Percentiles rank a stretch among this genome's conserved stretches.
Evolutionary conservation across 1,140 invertebrate species (phyloP).

Genomic region (Palaemon carinicauda): DNA sequence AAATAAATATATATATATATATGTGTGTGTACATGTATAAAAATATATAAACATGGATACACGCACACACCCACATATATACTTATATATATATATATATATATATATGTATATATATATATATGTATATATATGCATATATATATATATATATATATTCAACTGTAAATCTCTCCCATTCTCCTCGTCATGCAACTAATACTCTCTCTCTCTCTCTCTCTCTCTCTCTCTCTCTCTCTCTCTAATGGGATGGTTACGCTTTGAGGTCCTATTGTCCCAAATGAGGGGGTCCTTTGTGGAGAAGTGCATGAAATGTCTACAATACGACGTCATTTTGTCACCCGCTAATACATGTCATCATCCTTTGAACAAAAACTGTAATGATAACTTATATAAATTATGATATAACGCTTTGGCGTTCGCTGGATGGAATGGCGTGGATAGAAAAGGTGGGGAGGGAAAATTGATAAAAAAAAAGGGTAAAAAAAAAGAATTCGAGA

Average conservation of each 20-base stretch:
- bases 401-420: no score
- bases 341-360: conserved; percentile 13
- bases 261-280: conserved; percentile 9
- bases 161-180: neutral
- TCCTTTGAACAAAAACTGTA: neutral
- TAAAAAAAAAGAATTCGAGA: neutral
- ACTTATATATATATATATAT: conserved; percentile 11
- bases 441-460: no score
- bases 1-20: neutral
- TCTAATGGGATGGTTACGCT: conserved; percentile 16
- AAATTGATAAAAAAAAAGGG: neutral
- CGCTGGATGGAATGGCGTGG: no score
- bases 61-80: neutral
- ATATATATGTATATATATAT: neutral
- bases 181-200: no score
- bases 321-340: conserved; percentile 14
- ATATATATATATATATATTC: neutral
- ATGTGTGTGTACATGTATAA: neutral
- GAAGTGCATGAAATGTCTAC: conserved; percentile 11
- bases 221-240: neutral
- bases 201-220: conserved; percentile 20
- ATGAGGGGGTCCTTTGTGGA: conserved; percentile 13
- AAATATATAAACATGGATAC: neutral
- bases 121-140: neutral
- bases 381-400: no score